Conservation (phyloP, 2,113 vertebrate genomes). For the Leuciscus idus region DNA sequence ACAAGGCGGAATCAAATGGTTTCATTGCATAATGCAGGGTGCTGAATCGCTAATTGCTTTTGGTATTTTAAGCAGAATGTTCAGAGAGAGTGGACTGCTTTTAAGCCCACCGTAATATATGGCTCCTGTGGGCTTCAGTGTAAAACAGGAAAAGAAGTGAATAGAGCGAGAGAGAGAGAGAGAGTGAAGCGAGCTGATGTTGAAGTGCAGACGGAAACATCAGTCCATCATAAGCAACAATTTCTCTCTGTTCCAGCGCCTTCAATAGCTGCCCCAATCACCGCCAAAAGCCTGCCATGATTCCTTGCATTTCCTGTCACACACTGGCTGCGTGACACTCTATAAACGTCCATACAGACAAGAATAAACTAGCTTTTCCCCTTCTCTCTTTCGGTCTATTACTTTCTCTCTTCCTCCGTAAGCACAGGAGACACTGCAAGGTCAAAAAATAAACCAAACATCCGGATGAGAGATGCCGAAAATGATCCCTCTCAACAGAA, state of each 20-base stretch:
- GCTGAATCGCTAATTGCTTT: conserved; percentile 11
- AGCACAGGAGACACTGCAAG: background rate
- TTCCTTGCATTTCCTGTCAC: conserved; percentile 16
- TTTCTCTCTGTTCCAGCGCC: conserved; percentile 23
- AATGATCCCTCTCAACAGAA: conserved; percentile 27
- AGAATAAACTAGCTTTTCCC: conserved; percentile 3
- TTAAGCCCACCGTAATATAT: conserved; percentile 14
- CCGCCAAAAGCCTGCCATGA: conserved; percentile 13
- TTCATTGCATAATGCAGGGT: conserved; percentile 24
- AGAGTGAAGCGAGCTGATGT: background rate
- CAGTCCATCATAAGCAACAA: conserved; percentile 34
- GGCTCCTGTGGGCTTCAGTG: background rate
- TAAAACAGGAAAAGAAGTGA: conserved; percentile 46
- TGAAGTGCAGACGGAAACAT: conserved; percentile 16
- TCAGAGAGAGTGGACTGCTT: conserved; percentile 19
- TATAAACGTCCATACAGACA: conserved; percentile 34
- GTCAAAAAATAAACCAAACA: conserved; percentile 39
- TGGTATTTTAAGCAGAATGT: background rate
- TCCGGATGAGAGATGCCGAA: conserved; percentile 22
- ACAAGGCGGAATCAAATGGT: conserved; percentile 3
- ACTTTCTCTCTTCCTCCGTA: background rate
- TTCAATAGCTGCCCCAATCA: conserved; percentile 32
- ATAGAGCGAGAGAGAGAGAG: conserved; percentile 1
- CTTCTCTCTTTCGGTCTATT: background rate
- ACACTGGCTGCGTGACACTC: conserved; percentile 9